phyloP scores from a whole-genome alignment of 2,797 vertebrate genomes.

The Neosilurus hyrtlii region DNA sequence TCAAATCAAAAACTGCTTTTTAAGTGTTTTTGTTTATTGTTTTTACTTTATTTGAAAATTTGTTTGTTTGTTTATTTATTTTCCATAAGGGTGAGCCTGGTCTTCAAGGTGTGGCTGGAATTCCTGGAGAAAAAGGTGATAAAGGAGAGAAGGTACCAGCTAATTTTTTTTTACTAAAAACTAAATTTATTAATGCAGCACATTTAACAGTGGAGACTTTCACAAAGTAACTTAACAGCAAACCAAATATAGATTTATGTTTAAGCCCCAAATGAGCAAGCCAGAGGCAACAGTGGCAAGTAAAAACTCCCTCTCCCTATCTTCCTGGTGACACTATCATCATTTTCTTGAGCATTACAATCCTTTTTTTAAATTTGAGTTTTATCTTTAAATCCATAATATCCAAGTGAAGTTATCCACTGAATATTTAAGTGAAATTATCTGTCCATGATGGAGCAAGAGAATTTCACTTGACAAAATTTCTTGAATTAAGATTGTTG shows the following conservation, averaged over 20 bases:
- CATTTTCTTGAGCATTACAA: background rate
- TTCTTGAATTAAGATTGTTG: too few species aligned
- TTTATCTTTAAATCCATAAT: background rate
- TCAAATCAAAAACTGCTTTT: background rate
- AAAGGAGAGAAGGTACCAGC: constrained; percentile 82
- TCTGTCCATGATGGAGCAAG: too few species aligned
- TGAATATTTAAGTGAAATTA: background rate
- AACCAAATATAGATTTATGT: background rate
- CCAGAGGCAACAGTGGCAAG: background rate
- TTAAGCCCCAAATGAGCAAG: background rate
- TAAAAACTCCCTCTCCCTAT: background rate
- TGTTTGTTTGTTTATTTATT: constrained; percentile 28
- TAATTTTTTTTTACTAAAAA: background rate
- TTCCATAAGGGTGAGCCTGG: constrained; percentile 78
- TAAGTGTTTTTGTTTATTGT: background rate
- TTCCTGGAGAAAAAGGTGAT: constrained; percentile 78
- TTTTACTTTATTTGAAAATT: background rate
- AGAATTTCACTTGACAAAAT: too few species aligned
- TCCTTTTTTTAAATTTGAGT: background rate
- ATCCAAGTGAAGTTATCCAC: background rate
- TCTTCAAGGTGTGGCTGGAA: constrained; percentile 72
- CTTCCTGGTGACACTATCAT: background rate
- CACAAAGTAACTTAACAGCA: background rate
- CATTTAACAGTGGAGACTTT: background rate
- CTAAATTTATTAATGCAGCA: background rate